Evolutionary conservation across 2,797 vertebrate species (phyloP).

Genomic region (Gallinago solitaria): DNA sequence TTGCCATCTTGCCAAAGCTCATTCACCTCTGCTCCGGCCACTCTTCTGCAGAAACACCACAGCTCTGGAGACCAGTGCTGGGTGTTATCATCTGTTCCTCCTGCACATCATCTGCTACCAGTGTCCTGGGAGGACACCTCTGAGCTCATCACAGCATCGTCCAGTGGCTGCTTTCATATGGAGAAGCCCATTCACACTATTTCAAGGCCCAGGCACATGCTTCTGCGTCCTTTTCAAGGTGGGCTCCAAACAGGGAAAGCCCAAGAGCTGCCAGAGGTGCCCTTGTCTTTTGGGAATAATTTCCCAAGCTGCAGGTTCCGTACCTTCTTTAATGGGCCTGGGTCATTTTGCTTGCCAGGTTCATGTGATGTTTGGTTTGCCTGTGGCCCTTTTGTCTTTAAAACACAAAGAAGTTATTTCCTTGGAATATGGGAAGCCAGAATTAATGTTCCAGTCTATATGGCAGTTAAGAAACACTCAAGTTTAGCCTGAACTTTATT

Average conservation of each 20-base stretch:
- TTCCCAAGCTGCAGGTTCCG: background rate
- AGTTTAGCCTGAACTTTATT: slow-evolving; percentile 15
- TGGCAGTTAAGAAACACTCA: background rate
- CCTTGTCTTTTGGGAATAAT: background rate
- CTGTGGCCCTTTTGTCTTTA: slow-evolving; percentile 12
- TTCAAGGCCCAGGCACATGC: background rate
- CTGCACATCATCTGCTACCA: fast-evolving
- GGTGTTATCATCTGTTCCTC: background rate
- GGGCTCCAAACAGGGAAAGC: background rate
- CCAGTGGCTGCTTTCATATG: background rate
- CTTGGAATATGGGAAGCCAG: background rate
- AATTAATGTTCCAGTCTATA: slow-evolving; percentile 19
- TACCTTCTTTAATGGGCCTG: background rate
- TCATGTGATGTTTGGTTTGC: background rate
- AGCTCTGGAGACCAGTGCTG: background rate
- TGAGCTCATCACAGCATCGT: background rate
- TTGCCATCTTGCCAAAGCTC: background rate
- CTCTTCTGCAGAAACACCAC: background rate
- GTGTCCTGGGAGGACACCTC: background rate
- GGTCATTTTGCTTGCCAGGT: background rate
- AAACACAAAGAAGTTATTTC: slow-evolving; percentile 5
- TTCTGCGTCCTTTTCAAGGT: background rate
- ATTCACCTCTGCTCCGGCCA: background rate
- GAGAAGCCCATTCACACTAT: background rate
- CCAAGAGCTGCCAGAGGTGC: background rate